Conservation (phyloP, 2,113 vertebrate species). For the Dicaeum eximium region DNA sequence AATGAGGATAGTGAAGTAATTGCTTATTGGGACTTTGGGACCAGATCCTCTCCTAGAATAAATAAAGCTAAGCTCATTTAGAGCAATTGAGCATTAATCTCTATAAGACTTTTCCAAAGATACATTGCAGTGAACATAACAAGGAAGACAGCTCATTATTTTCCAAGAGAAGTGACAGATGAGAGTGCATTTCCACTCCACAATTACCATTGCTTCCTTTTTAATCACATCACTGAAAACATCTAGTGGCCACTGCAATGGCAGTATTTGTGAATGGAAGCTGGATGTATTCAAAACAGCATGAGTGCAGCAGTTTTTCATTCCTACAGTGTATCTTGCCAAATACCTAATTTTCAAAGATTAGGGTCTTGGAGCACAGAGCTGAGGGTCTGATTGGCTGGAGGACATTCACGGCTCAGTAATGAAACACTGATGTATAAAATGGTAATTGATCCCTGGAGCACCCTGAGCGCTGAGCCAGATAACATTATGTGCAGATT, state of each 20-base stretch:
- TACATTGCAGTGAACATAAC: background rate
- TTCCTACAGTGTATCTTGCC: constrained; percentile 7
- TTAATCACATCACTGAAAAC: background rate
- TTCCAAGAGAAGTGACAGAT: constrained; percentile 31
- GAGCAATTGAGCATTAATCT: constrained; percentile 46
- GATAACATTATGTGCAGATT: constrained; percentile 40
- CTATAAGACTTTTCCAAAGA: constrained; percentile 17
- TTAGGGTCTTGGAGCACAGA: constrained; percentile 24
- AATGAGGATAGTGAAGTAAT: background rate
- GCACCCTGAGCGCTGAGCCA: background rate
- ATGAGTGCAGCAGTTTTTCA: background rate
- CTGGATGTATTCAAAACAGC: constrained; percentile 1
- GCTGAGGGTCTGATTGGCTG: constrained; percentile 55
- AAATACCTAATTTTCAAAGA: constrained; percentile 55
- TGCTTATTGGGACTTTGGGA: constrained; percentile 8
- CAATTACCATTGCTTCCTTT: background rate
- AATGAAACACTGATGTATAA: constrained; percentile 65
- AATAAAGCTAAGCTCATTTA: constrained; percentile 55
- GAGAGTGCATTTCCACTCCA: background rate
- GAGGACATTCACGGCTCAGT: constrained; percentile 12
- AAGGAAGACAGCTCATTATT: constrained; percentile 41
- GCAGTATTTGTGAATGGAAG: constrained; percentile 25
- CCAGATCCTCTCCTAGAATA: constrained; percentile 38
- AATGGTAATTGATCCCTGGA: constrained; percentile 58
- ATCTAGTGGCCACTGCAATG: background rate